Evolutionary conservation across 2,113 vertebrate genomes (phyloP).

Genomic region (Brachyhypopomus gauderio): DNA sequence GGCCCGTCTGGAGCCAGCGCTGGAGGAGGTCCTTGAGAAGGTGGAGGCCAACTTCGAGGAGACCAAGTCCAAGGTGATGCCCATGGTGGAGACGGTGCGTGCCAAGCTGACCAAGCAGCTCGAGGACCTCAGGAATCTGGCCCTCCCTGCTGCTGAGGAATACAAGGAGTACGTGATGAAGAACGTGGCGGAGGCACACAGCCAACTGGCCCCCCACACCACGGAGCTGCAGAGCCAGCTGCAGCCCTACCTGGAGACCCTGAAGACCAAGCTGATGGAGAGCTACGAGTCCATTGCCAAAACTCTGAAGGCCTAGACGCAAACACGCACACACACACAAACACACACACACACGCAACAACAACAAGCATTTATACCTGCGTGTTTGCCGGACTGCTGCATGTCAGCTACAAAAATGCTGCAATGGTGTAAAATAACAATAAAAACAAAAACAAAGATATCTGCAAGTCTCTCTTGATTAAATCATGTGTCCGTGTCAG

Average conservation of each 20-base stretch:
- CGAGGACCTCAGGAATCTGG: conserved; percentile 70
- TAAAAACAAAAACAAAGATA: neutral
- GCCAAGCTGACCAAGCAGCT: conserved; percentile 70
- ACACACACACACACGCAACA: neutral
- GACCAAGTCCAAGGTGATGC: conserved; percentile 67
- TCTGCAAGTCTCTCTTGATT: too few relatives aligned
- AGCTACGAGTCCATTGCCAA: conserved; percentile 40
- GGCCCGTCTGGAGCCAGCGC: conserved; percentile 55
- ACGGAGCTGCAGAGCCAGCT: conserved; percentile 50
- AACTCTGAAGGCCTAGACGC: conserved; percentile 21
- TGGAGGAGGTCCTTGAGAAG: conserved; percentile 65
- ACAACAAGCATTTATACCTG: neutral
- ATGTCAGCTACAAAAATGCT: neutral
- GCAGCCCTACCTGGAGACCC: conserved; percentile 55
- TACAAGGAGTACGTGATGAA: conserved; percentile 67
- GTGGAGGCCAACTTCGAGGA: conserved; percentile 72
- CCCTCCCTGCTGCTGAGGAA: conserved; percentile 62
- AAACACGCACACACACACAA: neutral
- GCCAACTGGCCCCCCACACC: conserved; percentile 58
- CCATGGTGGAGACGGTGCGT: conserved; percentile 70
- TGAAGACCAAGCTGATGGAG: conserved; percentile 66
- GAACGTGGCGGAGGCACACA: conserved; percentile 59
- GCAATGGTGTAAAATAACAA: neutral
- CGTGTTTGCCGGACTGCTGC: neutral
- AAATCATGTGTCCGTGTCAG: too few relatives aligned